Evolutionary conservation across 1,140 invertebrate species (phyloP).

Genomic region (Eurosta solidaginis): DNA sequence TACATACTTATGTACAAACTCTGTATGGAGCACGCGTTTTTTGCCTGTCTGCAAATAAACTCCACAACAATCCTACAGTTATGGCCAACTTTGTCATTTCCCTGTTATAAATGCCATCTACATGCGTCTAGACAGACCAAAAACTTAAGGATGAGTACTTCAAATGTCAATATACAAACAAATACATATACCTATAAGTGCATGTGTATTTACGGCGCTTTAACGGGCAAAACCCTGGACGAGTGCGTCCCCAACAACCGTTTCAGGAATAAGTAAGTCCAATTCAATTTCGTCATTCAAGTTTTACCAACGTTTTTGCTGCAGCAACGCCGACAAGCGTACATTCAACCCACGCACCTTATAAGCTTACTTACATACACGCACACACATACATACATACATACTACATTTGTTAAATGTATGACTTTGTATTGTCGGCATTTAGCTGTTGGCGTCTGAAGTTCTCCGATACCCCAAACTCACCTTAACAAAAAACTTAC

Average conservation of each 20-base stretch:
- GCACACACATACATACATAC: neutral
- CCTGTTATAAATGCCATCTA: constrained; percentile 1
- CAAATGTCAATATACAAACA: neutral
- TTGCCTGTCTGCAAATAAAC: neutral
- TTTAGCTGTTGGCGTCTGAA: constrained; percentile 30
- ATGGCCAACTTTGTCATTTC: constrained; percentile 6
- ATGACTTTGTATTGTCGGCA: neutral
- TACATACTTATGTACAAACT: too few species aligned
- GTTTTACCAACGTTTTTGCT: neutral
- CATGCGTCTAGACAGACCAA: constrained; percentile 18
- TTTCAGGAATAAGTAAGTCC: constrained; percentile 1
- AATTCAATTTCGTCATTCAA: constrained; percentile 15
- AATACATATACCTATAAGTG: neutral
- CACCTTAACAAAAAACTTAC: constrained; percentile 26
- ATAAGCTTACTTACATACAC: neutral
- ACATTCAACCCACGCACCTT: constrained; percentile 51
- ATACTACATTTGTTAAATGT: neutral
- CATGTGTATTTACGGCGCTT: neutral
- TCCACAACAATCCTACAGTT: neutral
- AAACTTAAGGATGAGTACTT: constrained; percentile 20
- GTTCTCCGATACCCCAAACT: constrained; percentile 20
- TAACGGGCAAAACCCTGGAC: constrained; percentile 17
- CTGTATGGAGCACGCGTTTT: neutral
- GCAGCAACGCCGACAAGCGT: constrained; percentile 37
- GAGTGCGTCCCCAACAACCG: neutral